Evolutionary conservation across 2,797 vertebrate species (phyloP).

Genomic region (Chiloscyllium punctatum): DNA sequence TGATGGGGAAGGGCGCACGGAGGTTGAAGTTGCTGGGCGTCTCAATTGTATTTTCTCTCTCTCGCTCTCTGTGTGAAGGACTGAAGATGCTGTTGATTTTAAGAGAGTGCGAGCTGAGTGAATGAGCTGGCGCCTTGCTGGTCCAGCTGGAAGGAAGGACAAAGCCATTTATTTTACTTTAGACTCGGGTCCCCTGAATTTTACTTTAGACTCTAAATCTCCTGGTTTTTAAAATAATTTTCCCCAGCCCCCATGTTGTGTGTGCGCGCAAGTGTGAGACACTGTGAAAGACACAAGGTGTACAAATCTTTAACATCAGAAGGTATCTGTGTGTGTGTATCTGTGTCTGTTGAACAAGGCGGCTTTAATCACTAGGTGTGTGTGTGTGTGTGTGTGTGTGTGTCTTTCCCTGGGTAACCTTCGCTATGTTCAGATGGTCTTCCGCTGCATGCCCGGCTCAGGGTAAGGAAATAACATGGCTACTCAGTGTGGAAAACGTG

Average conservation of each 20-base stretch:
- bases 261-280: too few relatives aligned
- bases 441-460: background rate
- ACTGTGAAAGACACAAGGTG: too few relatives aligned
- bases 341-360: too few relatives aligned
- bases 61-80: background rate
- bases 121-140: background rate
- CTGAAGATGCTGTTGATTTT: background rate
- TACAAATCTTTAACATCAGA: too few relatives aligned
- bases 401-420: background rate
- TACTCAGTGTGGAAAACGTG: background rate
- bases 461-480: background rate
- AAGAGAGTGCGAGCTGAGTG: background rate
- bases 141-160: too few relatives aligned
- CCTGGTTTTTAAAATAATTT: too few relatives aligned
- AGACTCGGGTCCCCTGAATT: too few relatives aligned
- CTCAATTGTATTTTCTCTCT: background rate
- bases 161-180: too few relatives aligned
- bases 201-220: too few relatives aligned
- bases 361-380: background rate
- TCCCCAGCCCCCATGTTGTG: too few relatives aligned
- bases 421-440: background rate
- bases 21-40: background rate
- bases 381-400: too few relatives aligned
- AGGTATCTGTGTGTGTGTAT: too few relatives aligned
- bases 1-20: background rate